phyloP scores from a whole-genome alignment of 2,797 vertebrate species.

The Urophycis tenuis region DNA sequence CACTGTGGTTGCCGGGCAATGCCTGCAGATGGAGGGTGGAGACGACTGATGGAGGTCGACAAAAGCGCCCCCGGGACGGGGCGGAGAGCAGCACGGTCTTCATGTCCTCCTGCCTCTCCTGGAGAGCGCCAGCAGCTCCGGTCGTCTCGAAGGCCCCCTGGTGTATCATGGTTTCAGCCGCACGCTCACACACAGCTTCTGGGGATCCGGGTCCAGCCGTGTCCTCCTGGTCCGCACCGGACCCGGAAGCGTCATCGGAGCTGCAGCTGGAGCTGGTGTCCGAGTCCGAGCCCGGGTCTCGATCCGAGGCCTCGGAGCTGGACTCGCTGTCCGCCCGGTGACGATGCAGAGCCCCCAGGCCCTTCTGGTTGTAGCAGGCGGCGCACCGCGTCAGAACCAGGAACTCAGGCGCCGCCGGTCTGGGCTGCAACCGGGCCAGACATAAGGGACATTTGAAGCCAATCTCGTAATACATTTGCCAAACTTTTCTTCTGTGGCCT shows the following conservation, averaged over 20 bases:
- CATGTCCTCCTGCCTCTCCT: neutral
- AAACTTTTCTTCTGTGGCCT: neutral
- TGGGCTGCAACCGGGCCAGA: constrained; percentile 25
- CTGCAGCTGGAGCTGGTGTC: constrained; percentile 23
- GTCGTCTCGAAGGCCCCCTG: neutral
- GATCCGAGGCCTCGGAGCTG: constrained; percentile 40
- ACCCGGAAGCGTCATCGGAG: neutral
- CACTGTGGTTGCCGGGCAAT: neutral
- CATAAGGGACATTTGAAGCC: neutral
- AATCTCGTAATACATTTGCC: neutral
- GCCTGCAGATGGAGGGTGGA: constrained; percentile 49
- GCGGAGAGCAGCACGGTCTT: neutral
- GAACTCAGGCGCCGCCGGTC: neutral
- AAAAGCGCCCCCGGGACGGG: neutral
- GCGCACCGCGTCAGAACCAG: constrained; percentile 36
- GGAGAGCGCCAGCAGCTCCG: too few species aligned
- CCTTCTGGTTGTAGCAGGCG: constrained; percentile 43
- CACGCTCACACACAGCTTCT: neutral
- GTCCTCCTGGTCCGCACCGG: neutral
- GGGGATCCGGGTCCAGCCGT: neutral
- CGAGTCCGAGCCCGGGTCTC: constrained; percentile 10
- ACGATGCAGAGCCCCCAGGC: accelerated
- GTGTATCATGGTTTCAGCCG: neutral
- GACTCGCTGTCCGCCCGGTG: constrained; percentile 13
- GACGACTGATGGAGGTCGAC: constrained; percentile 9